Base-by-base conservation (phyloP, 92 coral and sea anemone species). In the Paragorgia papillata region DNA sequence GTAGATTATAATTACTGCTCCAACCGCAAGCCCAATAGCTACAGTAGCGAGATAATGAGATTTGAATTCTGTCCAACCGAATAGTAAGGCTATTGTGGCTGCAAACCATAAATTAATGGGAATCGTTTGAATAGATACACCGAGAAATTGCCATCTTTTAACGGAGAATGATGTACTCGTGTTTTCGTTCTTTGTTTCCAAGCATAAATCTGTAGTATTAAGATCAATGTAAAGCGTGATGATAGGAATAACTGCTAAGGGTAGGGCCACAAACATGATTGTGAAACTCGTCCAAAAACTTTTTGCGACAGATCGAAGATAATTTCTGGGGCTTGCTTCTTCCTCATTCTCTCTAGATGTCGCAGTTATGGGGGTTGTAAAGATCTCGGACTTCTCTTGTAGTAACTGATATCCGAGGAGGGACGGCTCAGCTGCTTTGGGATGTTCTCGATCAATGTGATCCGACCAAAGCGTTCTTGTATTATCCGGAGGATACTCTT, bases 11-110 rank as follows among this genome's bases (percentile, higher is more conserved):
- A 31, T 15, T 14, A 62, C 0, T 15, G n/a, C 6, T 31, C 46
- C 68, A 34, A 25, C 46, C 39, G 31, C 14, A 2, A 15, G 43
- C 2, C 46, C 68, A 6, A 30, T 24, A 1, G 19, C 13, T 12
- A 62, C 9, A 2, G 43, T 62, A 25, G 48, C 13, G 34, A 24
- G 19, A 31, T 62, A 62, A 31, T 34, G 39, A 27, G 21, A 18
- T 25, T n/a, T 62, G 24, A 62, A 62, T 28, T 62, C 24, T 1
- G n/a, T 62, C 68, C 68, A 62, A 27, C 68, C 68, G 31, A 62
- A 62, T 19, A 62, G 1, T 27, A 29, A 21, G 7, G 31, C 9
- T 9, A 62, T 18, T 31, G 22, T 62, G 24, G 31, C 34, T 3
- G 68, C 40, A 62, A 62, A 31, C 68, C 46, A 62, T 3, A 62